Conservation (phyloP, 1,140 invertebrate species). For the Bombus waltoni region DNA sequence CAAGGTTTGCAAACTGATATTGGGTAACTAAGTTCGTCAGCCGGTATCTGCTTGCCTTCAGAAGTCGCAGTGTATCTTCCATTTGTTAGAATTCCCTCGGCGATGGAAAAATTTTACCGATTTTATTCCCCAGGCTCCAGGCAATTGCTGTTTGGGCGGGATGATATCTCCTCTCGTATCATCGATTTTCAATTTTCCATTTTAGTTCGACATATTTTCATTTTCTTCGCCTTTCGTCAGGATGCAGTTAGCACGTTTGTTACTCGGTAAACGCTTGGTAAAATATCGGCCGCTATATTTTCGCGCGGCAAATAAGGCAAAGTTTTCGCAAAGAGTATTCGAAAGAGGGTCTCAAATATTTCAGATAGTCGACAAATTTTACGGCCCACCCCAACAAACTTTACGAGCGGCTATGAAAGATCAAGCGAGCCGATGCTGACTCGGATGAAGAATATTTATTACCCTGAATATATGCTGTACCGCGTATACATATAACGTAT, state of each 20-base stretch:
- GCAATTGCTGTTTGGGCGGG: not conserved
- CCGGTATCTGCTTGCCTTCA: not conserved
- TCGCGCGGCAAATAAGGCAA: not conserved
- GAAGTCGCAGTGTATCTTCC: not conserved
- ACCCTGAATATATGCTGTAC: conserved; percentile 58
- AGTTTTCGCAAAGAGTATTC: conserved; percentile 42
- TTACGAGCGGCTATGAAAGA: conserved; percentile 75
- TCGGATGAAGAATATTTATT: conserved; percentile 74
- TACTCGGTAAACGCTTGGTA: not conserved
- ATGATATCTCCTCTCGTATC: not conserved
- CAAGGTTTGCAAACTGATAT: not conserved
- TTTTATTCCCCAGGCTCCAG: not conserved
- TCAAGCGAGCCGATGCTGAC: conserved; percentile 74
- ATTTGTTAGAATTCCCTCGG: not conserved
- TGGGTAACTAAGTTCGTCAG: conserved; percentile 4
- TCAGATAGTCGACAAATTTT: conserved; percentile 72
- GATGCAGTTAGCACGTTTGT: not conserved
- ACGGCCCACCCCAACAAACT: conserved; percentile 59
- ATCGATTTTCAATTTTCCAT: not conserved
- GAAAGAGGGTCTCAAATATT: conserved; percentile 49
- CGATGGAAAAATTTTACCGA: not conserved
- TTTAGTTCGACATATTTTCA: not conserved
- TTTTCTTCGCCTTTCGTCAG: not conserved
- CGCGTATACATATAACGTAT: conserved; percentile 19
- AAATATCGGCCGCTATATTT: conserved; percentile 35